Evolutionary conservation across 2,113 vertebrate genomes (phyloP), one percentile per base, ranked within the genome.

Genomic region (Labeo catla): DNA sequence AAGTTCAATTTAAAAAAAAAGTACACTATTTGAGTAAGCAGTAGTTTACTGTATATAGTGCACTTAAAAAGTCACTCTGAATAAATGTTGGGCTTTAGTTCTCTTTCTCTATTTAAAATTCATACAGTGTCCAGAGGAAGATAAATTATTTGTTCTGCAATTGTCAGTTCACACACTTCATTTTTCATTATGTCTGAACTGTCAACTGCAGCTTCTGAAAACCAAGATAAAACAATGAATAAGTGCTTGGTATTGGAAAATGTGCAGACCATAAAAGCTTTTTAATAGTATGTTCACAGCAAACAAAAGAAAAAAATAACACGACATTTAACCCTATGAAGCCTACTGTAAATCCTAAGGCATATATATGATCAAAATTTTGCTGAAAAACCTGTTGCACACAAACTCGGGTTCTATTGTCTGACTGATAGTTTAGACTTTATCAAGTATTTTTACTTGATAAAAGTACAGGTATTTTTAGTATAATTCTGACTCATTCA

Each of bases 131-230:
- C 49, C 28, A 57, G 28, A 57, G 28, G 50, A 19, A 78, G 28
- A 77, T 36, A 8, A 36, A 52, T 19, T 10, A 36, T 78, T 78
- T 21, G 15, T 77, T 77, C 50, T 54, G 76, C 36, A 77, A 36
- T 77, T 13, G 70, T 47, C 70, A 73, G 10, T 34, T 76, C 73
- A 23, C 73, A 76, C 68, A 39, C 3, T 43, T 39, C 39, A 73
- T 45, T n/a, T 73, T 73, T 73, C 43, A 73, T 73, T 47, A 73
- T 13, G 70, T 19, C 23, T 16, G 15, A 57, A 36, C 15, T 57
- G 76, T 77, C 23, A 76, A 76, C 49, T 52, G 74, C 47, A 52
- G 68, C 8, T 72, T 43, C 68, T 72, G 43, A 73, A 45, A 45
- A 47, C 19, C 39, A 2, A 73, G 11, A 57, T 21, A 83, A 70